phyloP scores from a whole-genome alignment of 2,888 invertebrate genomes.

The Odiellus spinosus region DNA sequence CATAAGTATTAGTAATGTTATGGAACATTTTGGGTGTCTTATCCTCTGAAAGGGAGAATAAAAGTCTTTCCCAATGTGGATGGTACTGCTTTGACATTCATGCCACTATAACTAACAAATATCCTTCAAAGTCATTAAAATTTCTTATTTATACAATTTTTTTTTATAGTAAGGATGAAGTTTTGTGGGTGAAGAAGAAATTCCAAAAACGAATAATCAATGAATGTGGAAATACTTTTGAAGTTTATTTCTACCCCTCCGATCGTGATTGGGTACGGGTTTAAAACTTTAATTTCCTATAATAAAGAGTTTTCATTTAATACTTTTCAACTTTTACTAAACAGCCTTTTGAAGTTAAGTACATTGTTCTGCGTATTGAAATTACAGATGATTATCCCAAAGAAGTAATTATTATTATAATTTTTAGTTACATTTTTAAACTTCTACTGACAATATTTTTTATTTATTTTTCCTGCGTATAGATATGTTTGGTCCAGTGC shows the following conservation, averaged over 20 bases:
- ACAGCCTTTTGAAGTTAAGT: slow-evolving; percentile 14
- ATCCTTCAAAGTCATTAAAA: too few species aligned
- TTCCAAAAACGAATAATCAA: slow-evolving; percentile 6
- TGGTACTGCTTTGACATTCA: too few species aligned
- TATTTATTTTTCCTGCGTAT: slow-evolving; percentile 1
- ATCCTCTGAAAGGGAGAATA: too few species aligned
- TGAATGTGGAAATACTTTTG: slow-evolving; percentile 7
- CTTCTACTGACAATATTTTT: neutral
- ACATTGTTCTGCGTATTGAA: slow-evolving; percentile 8
- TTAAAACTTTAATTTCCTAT: too few species aligned
- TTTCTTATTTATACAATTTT: neutral
- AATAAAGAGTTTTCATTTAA: too few species aligned
- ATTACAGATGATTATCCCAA: slow-evolving; percentile 14
- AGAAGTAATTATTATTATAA: slow-evolving; percentile 8
- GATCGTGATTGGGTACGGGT: slow-evolving; percentile 9
- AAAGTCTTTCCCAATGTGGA: too few species aligned
- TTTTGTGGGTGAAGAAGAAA: slow-evolving; percentile 15
- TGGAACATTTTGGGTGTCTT: too few species aligned
- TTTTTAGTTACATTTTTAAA: neutral
- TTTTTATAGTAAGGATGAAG: slow-evolving; percentile 13
- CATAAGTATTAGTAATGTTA: too few species aligned
- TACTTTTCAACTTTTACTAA: too few species aligned
- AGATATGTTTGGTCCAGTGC: slow-evolving; percentile 7
- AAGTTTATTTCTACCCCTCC: slow-evolving; percentile 12
- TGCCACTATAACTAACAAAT: too few species aligned